Base-by-base conservation (phyloP, 64 coral and sea anemone genomes). In the Anthopleura sola region DNA sequence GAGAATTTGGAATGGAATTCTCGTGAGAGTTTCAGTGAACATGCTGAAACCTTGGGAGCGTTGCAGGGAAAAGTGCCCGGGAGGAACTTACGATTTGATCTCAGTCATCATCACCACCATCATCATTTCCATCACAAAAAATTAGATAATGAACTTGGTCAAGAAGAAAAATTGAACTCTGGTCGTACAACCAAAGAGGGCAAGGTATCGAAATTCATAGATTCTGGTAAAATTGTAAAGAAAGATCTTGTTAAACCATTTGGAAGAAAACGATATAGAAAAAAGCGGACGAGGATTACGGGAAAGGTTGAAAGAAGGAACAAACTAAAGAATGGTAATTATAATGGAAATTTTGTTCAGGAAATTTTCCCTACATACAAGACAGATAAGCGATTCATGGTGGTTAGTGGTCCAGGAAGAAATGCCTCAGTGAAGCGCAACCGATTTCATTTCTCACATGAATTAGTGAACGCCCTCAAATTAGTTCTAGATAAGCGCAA, bases 401-500 rank as follows among this genome's bases (percentile, higher is more conserved):
- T 83, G 11, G 39, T 56, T 6, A 48, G 76, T 44, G 37, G 76
- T 23, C 76, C 76, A 79, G 46, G 0, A 26, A 49, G 26, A 46
- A 31, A 16, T 83, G 7, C 29, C 49, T 36, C 23, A 1, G 20
- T 16, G 16, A 79, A 48, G 76, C 66, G 29, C 34, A 81, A 81
- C 31, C 82, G 82, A 24, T 54, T 60, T 29, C 88, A 88, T 39
- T 55, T 92, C 33, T 92, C 94, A 10, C 87, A 75, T 0, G 90
- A 87, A 46, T 58, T 97, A 26, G 26, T 97, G 21, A 97, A 86
- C 62, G 94, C 94, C 60, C 21, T 97, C 14, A 89, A 69, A 21
- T 79, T 97, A 20, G 80, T 97, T 13, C 46, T 97, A 37, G 68
- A 97, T 55, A 82, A 92, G 26, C 89, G 40, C 13, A 97, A 97